These are phyloP conservation scores for Sicus ferrugineus DNA, from an alignment of 2,888 invertebrate species.

Conservation along the genomic window DNA sequence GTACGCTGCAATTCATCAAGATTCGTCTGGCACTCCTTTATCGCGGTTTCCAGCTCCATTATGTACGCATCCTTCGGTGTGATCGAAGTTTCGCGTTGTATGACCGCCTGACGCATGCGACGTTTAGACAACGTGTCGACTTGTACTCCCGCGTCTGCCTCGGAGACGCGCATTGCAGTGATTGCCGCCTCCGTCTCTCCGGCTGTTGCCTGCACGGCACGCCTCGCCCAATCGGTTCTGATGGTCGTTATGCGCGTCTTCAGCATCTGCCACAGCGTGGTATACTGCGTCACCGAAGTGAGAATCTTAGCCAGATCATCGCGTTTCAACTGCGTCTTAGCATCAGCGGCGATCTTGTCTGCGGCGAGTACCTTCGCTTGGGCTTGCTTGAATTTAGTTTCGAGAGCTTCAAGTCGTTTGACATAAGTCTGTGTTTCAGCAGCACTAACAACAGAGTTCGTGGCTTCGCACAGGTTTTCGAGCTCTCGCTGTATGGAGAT, in stretches of 20 bases:
- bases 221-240: constrained; percentile 62
- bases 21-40: constrained; percentile 75
- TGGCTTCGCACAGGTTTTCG: constrained; percentile 72
- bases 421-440: constrained; percentile 49
- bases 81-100: constrained; percentile 73
- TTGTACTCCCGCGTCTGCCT: constrained; percentile 80
- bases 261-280: constrained; percentile 71
- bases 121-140: constrained; percentile 78
- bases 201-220: constrained; percentile 50
- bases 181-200: constrained; percentile 71
- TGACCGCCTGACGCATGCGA: constrained; percentile 52
- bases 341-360: constrained; percentile 69
- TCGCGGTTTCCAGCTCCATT: constrained; percentile 77
- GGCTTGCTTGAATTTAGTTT: constrained; percentile 68
- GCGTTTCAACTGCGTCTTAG: constrained; percentile 68
- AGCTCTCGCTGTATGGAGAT: constrained; percentile 77
- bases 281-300: constrained; percentile 73
- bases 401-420: constrained; percentile 64
- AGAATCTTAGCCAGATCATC: constrained; percentile 69
- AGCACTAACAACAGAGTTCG: constrained; percentile 60
- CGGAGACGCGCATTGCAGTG: constrained; percentile 79
- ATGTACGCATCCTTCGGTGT: constrained; percentile 85
- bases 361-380: constrained; percentile 67
- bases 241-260: constrained; percentile 66
- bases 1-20: constrained; percentile 74